Evolutionary conservation across 2,888 invertebrate species (phyloP), one percentile per base, ranked within the genome.

Genomic region (Pasiphila rectangulata): DNA sequence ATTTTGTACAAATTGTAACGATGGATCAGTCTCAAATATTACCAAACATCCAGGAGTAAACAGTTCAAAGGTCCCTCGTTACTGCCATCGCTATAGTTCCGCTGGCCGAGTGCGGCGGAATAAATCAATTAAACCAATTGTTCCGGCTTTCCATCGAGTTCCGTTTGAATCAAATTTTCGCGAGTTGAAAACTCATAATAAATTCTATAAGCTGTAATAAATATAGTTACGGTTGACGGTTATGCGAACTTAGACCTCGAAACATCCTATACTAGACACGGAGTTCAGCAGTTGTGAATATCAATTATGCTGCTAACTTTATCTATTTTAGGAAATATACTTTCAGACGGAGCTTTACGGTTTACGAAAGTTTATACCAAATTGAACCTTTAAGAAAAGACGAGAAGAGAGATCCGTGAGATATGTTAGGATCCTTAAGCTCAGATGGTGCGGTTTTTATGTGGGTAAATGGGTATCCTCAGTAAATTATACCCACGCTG

Each of bases 71-170:
- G 29, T 39, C 9, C 21, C 39, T 27, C 34, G 27, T 19, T 39
- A 35, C 17, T 44, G 37, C 46, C 51, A 20, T 46, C 51, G 27
- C 48, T 46, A 45, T 16, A 37, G 41, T 40, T 13, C 20, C 38
- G 25, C 38, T 17, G 41, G 41, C 19, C 44, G 32, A 44, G 44
- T 34, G 47, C 47, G 51, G 36, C 30, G 44, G 40, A 52, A 52
- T 52, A 45, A 48, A 52, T 52, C 48, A 52, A 52, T 48, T 52
- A 52, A 51, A 48, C 16, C 47, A 45, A 45, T 48, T 51, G 51
- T 51, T 38, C 36, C 38, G 38, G 46, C 37, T 37, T 27, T 36
- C 37, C 10, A 24, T 23, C 4, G 30, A 45, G 41, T 45, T 40
- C 36, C 44, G 32, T 30, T 40, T 41, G 41, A 37, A 46, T 45